Evolutionary conservation across 2,113 vertebrate genomes (phyloP).

Genomic region (Siniperca knerii): DNA sequence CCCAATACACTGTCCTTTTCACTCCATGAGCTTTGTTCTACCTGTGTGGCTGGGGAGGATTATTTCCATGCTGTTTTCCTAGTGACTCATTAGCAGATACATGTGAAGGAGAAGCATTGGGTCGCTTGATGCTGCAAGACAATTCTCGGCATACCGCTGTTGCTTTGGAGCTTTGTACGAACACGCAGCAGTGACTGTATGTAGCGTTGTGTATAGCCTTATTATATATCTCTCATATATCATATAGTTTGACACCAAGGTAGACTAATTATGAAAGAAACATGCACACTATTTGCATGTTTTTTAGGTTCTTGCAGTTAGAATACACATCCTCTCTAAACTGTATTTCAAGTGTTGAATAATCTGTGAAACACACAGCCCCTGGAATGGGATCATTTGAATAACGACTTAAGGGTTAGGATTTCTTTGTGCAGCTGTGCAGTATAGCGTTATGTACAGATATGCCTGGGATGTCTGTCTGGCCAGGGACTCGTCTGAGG

Average conservation of each 20-base stretch:
- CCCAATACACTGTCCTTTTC: conserved; percentile 80
- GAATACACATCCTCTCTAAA: conserved; percentile 4
- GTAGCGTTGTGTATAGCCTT: neutral
- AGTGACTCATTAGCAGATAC: conserved; percentile 69
- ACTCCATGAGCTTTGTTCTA: conserved; percentile 81
- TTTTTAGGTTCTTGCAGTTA: conserved; percentile 17
- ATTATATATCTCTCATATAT: neutral
- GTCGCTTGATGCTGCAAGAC: conserved; percentile 47
- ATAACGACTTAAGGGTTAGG: conserved; percentile 67
- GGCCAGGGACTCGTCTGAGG: conserved; percentile 53
- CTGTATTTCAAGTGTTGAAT: conserved; percentile 34
- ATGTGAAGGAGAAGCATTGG: conserved; percentile 40
- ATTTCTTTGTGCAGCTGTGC: conserved; percentile 79
- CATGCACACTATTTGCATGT: conserved; percentile 9
- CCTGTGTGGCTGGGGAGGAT: conserved; percentile 80
- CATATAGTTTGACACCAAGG: neutral
- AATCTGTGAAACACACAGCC: conserved; percentile 46
- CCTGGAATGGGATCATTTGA: conserved; percentile 71
- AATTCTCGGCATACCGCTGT: conserved; percentile 40
- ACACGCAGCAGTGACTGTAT: neutral
- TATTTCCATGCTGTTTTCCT: conserved; percentile 75
- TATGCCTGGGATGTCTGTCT: conserved; percentile 66
- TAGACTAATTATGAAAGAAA: neutral
- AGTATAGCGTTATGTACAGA: conserved; percentile 53
- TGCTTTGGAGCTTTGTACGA: conserved; percentile 42